These are phyloP conservation scores for Gambusia yucatana DNA, from an alignment of 2,797 vertebrate species.

Conservation along the genomic window DNA sequence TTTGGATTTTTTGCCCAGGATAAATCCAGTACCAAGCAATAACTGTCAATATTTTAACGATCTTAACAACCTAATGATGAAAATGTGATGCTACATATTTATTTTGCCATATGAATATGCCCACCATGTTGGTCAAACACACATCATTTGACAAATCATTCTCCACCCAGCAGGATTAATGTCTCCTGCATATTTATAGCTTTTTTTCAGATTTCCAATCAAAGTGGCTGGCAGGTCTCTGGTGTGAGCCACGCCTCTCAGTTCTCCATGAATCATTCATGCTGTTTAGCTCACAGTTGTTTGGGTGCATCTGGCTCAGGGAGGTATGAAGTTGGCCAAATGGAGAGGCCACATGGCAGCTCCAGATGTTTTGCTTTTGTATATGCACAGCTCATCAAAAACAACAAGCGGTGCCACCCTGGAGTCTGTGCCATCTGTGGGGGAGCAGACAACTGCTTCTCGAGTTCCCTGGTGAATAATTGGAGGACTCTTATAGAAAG, in stretches of 20 bases:
- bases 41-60: slow-evolving; percentile 59
- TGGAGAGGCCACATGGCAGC: slow-evolving; percentile 87
- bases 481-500: slow-evolving; percentile 60
- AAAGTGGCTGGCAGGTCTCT: slow-evolving; percentile 87
- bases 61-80: slow-evolving; percentile 78
- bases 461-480: slow-evolving; percentile 68
- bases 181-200: slow-evolving; percentile 88
- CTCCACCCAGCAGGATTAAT: slow-evolving; percentile 73
- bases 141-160: slow-evolving; percentile 87
- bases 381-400: slow-evolving; percentile 87
- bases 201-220: slow-evolving; percentile 87
- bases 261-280: slow-evolving; percentile 90
- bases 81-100: slow-evolving; percentile 70
- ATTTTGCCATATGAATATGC: slow-evolving; percentile 79
- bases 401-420: slow-evolving; percentile 78
- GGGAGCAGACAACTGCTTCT: slow-evolving; percentile 81
- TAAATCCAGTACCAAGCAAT: slow-evolving; percentile 23
- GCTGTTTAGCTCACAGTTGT: slow-evolving; percentile 83
- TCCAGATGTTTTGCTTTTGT: slow-evolving; percentile 87
- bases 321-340: slow-evolving; percentile 83
- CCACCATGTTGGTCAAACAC: slow-evolving; percentile 83
- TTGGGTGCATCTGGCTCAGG: slow-evolving; percentile 82
- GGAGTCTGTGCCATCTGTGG: slow-evolving; percentile 80
- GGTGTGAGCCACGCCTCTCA: slow-evolving; percentile 66
- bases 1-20: too few relatives aligned